These are phyloP conservation scores for Yasuhikotakia modesta DNA, from an alignment of 2,797 vertebrate species.

Conservation along the genomic window DNA sequence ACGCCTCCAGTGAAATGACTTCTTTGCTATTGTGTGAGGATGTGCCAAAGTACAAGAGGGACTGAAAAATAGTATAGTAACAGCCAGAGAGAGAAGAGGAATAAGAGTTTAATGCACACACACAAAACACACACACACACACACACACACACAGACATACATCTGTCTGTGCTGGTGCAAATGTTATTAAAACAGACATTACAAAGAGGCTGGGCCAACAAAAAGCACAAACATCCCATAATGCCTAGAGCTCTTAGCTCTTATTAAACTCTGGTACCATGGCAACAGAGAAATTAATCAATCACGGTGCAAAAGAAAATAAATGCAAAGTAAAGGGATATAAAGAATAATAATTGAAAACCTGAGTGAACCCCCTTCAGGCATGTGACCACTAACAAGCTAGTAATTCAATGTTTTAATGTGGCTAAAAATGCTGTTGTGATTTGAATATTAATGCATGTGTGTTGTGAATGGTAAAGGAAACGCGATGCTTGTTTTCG, in stretches of 20 bases:
- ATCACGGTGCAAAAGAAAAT: not conserved
- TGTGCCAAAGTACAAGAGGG: slow-evolving; percentile 33
- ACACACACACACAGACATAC: not conserved
- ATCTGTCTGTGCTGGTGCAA: slow-evolving; percentile 1
- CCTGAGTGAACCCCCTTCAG: not conserved
- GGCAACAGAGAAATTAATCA: slow-evolving; percentile 36
- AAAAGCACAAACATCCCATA: slow-evolving; percentile 15
- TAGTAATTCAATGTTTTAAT: not conserved
- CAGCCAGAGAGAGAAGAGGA: not conserved
- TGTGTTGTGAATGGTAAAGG: not conserved
- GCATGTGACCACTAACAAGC: not conserved
- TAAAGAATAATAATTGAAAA: slow-evolving; percentile 1
- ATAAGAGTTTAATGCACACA: not conserved
- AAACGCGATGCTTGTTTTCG: too few species aligned
- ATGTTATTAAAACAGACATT: slow-evolving; percentile 11
- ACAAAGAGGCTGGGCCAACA: slow-evolving; percentile 1
- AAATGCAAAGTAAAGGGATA: not conserved
- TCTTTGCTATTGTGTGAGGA: slow-evolving; percentile 29
- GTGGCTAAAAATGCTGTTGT: not conserved
- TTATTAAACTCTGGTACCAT: slow-evolving; percentile 23
- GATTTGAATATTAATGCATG: not conserved
- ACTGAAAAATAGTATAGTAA: slow-evolving; percentile 11
- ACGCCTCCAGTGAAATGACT: slow-evolving; percentile 28
- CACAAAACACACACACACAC: not conserved
- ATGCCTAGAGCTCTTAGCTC: not conserved